phyloP scores from a whole-genome alignment of 2,888 invertebrate species.

The Trichopoda pennipes region DNA sequence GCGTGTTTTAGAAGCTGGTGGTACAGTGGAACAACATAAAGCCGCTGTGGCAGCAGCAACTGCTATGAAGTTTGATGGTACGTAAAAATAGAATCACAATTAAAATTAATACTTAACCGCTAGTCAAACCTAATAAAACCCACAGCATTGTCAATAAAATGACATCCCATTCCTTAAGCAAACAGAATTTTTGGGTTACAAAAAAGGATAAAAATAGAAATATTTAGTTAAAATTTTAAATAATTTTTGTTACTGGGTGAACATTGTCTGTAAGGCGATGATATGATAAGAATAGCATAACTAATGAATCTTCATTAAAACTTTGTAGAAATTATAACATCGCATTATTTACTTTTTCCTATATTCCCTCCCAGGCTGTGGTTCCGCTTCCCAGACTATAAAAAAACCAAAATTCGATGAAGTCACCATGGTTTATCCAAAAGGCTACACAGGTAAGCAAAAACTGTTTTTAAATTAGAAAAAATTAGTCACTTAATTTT shows the following conservation, averaged over 20 bases:
- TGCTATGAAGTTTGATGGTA: slow-evolving; percentile 93
- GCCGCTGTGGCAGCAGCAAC: slow-evolving; percentile 91
- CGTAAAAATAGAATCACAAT: slow-evolving; percentile 81
- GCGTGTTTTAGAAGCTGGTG: slow-evolving; percentile 92
- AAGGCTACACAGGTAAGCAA: slow-evolving; percentile 88
- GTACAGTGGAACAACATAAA: slow-evolving; percentile 92
- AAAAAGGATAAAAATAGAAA: too few relatives aligned
- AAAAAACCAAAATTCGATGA: slow-evolving; percentile 89
- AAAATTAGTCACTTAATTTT: slow-evolving; percentile 27
- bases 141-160: too few relatives aligned
- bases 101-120: too few relatives aligned
- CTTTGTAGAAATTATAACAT: too few relatives aligned
- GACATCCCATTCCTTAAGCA: too few relatives aligned
- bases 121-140: too few relatives aligned
- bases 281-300: too few relatives aligned
- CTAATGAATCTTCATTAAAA: too few relatives aligned
- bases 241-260: too few relatives aligned
- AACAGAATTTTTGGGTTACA: too few relatives aligned
- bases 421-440: slow-evolving; percentile 86
- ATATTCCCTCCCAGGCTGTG: slow-evolving; percentile 88
- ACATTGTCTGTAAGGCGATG: too few relatives aligned
- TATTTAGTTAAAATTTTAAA: too few relatives aligned
- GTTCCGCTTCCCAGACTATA: slow-evolving; percentile 85
- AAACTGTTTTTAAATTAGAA: neutral
- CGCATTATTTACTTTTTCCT: slow-evolving; percentile 71